Evolutionary conservation across 2,888 invertebrate species (phyloP), one percentile per base, ranked within the genome.

Genomic region (Octonoba sinensis): DNA sequence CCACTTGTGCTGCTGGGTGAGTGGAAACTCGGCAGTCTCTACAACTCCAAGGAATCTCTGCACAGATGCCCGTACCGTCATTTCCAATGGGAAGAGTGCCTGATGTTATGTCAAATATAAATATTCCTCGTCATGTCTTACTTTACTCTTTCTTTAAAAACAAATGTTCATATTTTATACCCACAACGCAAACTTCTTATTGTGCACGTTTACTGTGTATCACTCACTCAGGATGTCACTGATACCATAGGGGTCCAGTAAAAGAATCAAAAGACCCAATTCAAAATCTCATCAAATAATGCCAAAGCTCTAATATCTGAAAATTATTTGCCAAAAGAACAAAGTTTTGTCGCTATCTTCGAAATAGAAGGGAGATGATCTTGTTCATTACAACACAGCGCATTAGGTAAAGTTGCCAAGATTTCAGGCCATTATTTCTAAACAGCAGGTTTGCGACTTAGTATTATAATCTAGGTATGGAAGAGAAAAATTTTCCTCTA

Each of bases 61-160:
- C 78, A 78, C 78, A 72, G 72, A 71, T 16, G 75, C 67, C 75
- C 75, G 67, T 65, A 64, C 79, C 79, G 62, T 73, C 79, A 62
- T 79, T 81, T 75, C 74, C 75, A 82, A 70, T 66, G 75, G 74
- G 65, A 82, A 66, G 82, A 82, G 82, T 82, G 82, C 82, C 82
- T 82, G 75, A 74, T 69, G 65, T 71, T 54, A 77, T 44, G 72
- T 73, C 69, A 69, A 79, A 59, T 73, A 69, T 54, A 73, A 72
- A 51, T 62, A 79, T 67, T 79, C 73, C 79, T 79, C 79, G 73
- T 79, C 72, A 73, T 62, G 72, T 72, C 78, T 62, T 77, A 72
- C 78, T 79, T 79, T 79, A 73, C 79, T 78, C 72, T 78, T 57
- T 78, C 78, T 79, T 73, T 73, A 73, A 79, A 62, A 70, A 67